A percentile compares a stretch with the other conserved stretches of the same genome.
Evolutionary conservation across 2,888 invertebrate species (phyloP).

Genomic region (Epicampocera succincta): DNA sequence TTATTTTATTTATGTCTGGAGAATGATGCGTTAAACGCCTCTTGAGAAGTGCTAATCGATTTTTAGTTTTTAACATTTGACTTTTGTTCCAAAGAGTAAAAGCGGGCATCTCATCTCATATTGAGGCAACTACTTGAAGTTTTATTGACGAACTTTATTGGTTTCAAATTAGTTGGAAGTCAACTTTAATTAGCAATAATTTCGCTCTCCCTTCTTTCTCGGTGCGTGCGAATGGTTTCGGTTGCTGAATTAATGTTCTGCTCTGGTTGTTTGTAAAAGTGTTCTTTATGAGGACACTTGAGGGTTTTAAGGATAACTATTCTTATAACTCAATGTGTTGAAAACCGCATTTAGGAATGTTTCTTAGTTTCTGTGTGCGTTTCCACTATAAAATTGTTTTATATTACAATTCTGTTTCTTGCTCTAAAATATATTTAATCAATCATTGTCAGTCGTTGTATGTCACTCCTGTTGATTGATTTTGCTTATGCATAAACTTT

Average conservation of each 20-base stretch:
- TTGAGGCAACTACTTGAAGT: no score
- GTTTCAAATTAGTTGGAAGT: no score
- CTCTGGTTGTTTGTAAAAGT: conserved; percentile 22
- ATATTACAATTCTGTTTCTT: not conserved
- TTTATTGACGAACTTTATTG: no score
- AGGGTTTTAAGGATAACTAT: conserved; percentile 43
- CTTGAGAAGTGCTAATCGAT: no score
- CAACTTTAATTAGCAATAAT: no score
- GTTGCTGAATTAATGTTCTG: conserved; percentile 1
- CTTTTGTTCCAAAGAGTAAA: no score
- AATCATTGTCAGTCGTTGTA: conserved; percentile 47
- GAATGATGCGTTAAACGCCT: no score
- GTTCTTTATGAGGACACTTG: conserved; percentile 47
- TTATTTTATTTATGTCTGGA: no score
- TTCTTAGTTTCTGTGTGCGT: conserved; percentile 9
- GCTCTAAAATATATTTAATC: conserved; percentile 40
- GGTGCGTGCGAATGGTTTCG: not conserved
- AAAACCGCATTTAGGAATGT: conserved; percentile 12
- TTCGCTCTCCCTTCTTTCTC: no score
- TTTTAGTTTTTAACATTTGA: no score
- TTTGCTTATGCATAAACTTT: not conserved
- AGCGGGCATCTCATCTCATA: no score
- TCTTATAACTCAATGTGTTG: conserved; percentile 29
- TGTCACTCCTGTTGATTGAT: conserved; percentile 31
- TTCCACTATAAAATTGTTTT: conserved; percentile 10